Percentiles rank a stretch among this genome's conserved stretches.
Evolutionary conservation across 1,140 invertebrate genomes (phyloP).

Genomic region (Cyclina sinensis): DNA sequence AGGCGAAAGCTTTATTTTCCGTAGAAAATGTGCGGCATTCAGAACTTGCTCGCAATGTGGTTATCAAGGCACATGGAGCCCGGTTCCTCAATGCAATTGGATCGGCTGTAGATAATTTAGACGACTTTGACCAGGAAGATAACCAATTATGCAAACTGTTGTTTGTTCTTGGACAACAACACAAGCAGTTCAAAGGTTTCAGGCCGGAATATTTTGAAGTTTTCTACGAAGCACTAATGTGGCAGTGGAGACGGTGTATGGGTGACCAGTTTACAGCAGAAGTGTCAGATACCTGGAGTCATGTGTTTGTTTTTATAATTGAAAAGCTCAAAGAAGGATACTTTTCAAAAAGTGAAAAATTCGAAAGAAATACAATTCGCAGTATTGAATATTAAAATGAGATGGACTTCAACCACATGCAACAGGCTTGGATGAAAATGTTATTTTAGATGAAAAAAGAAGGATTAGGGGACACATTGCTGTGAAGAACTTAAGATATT

Average conservation of each 20-base stretch:
- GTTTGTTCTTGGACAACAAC: conserved; percentile 22
- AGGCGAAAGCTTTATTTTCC: background rate
- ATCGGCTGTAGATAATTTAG: background rate
- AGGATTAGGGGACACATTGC: too few species aligned
- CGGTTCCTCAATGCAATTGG: background rate
- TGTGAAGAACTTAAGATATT: too few species aligned
- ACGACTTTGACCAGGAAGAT: background rate
- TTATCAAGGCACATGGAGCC: background rate
- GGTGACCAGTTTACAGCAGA: conserved; percentile 4
- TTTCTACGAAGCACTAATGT: conserved; percentile 31
- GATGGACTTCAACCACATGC: too few species aligned
- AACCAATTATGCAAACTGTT: background rate
- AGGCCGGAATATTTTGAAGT: conserved; percentile 37
- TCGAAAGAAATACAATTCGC: background rate
- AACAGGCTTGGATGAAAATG: too few species aligned
- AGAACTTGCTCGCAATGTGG: background rate
- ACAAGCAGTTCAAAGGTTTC: conserved; percentile 22
- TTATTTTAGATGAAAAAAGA: too few species aligned
- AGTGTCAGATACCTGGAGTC: conserved; percentile 31
- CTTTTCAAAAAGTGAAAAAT: background rate
- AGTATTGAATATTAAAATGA: background rate
- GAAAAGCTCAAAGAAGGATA: conserved; percentile 37
- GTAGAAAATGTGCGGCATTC: background rate
- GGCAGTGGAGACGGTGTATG: background rate
- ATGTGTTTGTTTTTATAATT: conserved; percentile 22